Evolutionary conservation across 2,888 invertebrate species (phyloP), one percentile per base, ranked within the genome.

Genomic region (Slavum lentiscoides): DNA sequence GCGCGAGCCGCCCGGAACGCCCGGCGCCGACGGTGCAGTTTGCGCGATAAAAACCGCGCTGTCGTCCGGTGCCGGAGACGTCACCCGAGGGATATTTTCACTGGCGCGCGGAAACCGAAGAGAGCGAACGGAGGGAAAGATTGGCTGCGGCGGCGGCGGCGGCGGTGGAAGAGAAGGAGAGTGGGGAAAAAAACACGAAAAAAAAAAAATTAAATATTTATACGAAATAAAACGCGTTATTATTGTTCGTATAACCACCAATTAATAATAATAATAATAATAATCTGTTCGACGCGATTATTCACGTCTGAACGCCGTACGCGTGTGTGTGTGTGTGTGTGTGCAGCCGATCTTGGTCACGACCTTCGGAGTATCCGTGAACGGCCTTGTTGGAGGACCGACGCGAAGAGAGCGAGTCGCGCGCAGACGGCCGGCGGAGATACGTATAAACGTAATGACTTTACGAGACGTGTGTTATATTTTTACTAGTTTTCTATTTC

Each of bases 321-420:
- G 21, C 7, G 19, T 17, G 58, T 39, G n/a, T 37, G 37, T 37
- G 58, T 13, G 53, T 37, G n/a, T 23, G 15, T 53, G n/a, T 1
- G 6, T 23, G n/a, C 67, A 30, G 30, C 30, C 30, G 30, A 80
- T 80, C 70, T 80, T 80, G 80, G 80, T 80, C 80, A 80, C 80
- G 80, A 80, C 80, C 80, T 80, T 80, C 80, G 80, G 43, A 39
- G 39, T 58, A 80, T 80, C 64, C 80, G 80, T 72, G 80, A 80
- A 80, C 80, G 80, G 80, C 80, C 80, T 80, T 80, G 80, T 70
- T 72, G 69, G 2, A 30, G 61, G 19, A 7, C 74, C 55, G 66
- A 66, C 30, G 30, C 30, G 30, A 55, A 23, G 55, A 58, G n/a
- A n/a, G 21, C 2, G 74, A 53, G 21, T 0, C 21, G 9, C 30